phyloP scores from a whole-genome alignment of 2,888 invertebrate species.

The Dryocosmus kuriphilus region DNA sequence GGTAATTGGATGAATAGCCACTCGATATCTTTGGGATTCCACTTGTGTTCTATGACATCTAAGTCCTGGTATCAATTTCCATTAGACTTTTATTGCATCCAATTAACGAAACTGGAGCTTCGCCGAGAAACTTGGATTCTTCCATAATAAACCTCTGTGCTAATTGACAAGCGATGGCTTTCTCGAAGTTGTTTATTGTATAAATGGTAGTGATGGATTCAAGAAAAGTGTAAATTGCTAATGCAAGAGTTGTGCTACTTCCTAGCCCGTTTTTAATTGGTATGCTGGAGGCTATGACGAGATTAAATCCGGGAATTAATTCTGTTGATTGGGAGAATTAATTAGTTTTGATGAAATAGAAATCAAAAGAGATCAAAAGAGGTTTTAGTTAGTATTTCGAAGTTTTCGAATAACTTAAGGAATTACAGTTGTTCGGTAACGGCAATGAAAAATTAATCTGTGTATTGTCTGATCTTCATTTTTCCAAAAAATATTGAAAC shows the following conservation, averaged over 20 bases:
- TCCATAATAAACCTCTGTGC: neutral
- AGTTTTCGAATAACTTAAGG: no score
- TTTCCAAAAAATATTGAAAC: no score
- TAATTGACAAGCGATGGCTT: constrained; percentile 13
- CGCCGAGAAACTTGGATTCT: neutral
- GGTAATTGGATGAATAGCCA: neutral
- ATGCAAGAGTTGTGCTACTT: neutral
- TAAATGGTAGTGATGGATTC: constrained; percentile 10
- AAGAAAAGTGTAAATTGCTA: constrained; percentile 30
- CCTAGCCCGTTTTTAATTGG: constrained; percentile 7
- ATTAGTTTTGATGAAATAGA: neutral
- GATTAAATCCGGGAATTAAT: constrained; percentile 16
- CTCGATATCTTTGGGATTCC: neutral
- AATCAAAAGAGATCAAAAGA: no score
- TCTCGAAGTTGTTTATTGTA: constrained; percentile 12
- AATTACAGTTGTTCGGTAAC: no score
- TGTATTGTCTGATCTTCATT: no score
- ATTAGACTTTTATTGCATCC: constrained; percentile 2
- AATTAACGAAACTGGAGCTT: constrained; percentile 11
- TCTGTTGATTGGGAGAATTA: neutral
- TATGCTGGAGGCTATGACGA: neutral
- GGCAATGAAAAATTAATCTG: no score
- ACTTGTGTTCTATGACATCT: neutral
- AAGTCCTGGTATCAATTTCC: constrained; percentile 15
- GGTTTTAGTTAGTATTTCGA: neutral